Evolutionary conservation across 2,888 invertebrate genomes (phyloP).

Genomic region (Alcis repandata): DNA sequence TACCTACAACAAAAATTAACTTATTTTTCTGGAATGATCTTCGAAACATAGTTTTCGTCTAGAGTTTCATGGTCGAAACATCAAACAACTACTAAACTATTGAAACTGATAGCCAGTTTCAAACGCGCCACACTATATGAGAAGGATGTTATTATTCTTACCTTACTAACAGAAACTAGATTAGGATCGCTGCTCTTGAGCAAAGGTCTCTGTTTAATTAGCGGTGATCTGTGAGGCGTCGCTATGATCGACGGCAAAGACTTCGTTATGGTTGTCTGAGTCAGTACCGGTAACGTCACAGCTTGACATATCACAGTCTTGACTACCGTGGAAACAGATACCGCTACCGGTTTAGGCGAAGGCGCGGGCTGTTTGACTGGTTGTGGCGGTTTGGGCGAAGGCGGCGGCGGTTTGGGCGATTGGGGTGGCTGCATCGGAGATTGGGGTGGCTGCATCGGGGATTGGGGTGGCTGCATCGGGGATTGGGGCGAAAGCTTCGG

Average conservation of each 20-base stretch:
- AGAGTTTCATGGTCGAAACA: too few relatives aligned
- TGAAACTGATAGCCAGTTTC: too few relatives aligned
- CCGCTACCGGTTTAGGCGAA: slow-evolving; percentile 32
- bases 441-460: too few relatives aligned
- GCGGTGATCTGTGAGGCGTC: slow-evolving; percentile 69
- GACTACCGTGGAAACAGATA: slow-evolving; percentile 16
- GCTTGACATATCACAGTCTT: slow-evolving; percentile 43
- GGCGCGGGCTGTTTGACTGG: slow-evolving; percentile 29
- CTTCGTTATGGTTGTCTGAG: slow-evolving; percentile 52
- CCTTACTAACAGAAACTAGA: slow-evolving; percentile 57
- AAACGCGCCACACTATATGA: too few relatives aligned
- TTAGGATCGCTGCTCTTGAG: slow-evolving; percentile 65
- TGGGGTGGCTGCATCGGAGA: slow-evolving; percentile 24
- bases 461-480: too few relatives aligned
- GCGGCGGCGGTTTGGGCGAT: slow-evolving; percentile 49
- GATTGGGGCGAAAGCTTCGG: slow-evolving; percentile 22
- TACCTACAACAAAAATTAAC: slow-evolving; percentile 42
- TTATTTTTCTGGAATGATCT: too few relatives aligned
- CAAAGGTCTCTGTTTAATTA: slow-evolving; percentile 72
- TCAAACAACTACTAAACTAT: too few relatives aligned
- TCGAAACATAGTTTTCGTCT: too few relatives aligned
- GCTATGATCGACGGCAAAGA: slow-evolving; percentile 65
- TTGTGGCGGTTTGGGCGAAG: slow-evolving; percentile 31
- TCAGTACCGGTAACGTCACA: slow-evolving; percentile 43
- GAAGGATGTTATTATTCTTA: slow-evolving; percentile 9